These are phyloP conservation scores for Volucella bombylans DNA, from an alignment of 2,888 invertebrate genomes.

Conservation along the genomic window DNA sequence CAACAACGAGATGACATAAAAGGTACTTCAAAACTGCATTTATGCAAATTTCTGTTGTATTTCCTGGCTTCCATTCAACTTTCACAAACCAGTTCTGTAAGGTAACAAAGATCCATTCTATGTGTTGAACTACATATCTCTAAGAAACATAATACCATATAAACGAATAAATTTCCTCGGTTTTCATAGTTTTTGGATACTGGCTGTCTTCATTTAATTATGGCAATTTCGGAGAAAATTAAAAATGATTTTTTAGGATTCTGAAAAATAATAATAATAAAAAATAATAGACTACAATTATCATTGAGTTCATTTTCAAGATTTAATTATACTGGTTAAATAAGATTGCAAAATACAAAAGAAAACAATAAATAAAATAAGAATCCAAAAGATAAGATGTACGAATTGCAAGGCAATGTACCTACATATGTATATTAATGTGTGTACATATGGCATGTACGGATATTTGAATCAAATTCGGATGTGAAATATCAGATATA, in stretches of 20 bases:
- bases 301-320: no score
- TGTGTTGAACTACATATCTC: background rate
- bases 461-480: no score
- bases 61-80: constrained; percentile 25
- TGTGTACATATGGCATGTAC: no score
- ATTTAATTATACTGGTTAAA: no score
- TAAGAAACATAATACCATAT: constrained; percentile 35
- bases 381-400: no score
- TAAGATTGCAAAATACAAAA: no score
- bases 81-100: constrained; percentile 32
- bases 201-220: constrained; percentile 24
- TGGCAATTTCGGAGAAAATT: constrained; percentile 2
- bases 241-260: constrained; percentile 1
- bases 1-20: background rate
- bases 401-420: no score
- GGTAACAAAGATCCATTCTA: constrained; percentile 26
- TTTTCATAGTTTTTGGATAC: constrained; percentile 9
- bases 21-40: constrained; percentile 8
- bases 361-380: no score
- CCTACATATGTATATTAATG: no score
- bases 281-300: no score
- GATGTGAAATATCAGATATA: no score
- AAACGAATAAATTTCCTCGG: constrained; percentile 39
- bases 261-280: no score
- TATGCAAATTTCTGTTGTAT: constrained; percentile 51